These are phyloP conservation scores for Cyclura pinguis DNA, from an alignment of 2,797 vertebrate species.

Conservation along the genomic window DNA sequence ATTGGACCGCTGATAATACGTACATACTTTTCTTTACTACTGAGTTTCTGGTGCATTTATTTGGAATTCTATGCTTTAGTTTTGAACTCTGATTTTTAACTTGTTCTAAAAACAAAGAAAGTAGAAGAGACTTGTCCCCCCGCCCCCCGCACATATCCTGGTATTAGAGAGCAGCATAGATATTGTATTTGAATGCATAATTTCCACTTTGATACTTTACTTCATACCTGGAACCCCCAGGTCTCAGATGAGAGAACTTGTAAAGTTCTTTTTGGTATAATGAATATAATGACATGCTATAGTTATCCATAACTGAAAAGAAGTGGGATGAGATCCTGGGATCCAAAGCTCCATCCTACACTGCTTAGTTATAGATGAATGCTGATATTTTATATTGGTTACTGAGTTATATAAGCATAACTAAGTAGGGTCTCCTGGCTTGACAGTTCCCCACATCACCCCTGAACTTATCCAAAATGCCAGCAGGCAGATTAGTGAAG, in stretches of 20 bases:
- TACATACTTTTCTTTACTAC: slow-evolving; percentile 26
- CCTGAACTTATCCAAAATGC: too few relatives aligned
- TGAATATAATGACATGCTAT: not conserved
- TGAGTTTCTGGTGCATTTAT: slow-evolving; percentile 35
- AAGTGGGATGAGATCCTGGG: not conserved
- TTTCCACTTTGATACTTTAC: slow-evolving; percentile 53
- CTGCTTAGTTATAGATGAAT: not conserved
- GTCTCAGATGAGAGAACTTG: not conserved
- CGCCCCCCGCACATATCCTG: slow-evolving; percentile 28
- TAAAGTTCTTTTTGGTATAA: not conserved
- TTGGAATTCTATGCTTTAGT: slow-evolving; percentile 31
- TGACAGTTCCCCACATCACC: too few relatives aligned
- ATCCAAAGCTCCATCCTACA: not conserved
- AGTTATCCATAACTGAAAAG: not conserved
- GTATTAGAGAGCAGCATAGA: slow-evolving; percentile 25
- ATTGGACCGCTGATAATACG: slow-evolving; percentile 38
- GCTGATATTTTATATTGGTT: too few relatives aligned
- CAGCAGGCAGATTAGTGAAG: too few relatives aligned
- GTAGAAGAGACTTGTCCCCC: too few relatives aligned
- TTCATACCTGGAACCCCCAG: slow-evolving; percentile 34
- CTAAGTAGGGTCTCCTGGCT: too few relatives aligned
- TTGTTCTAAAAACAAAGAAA: slow-evolving; percentile 43
- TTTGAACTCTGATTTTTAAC: slow-evolving; percentile 49
- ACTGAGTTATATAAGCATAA: too few relatives aligned
- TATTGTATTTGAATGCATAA: slow-evolving; percentile 45